A percentile compares a stretch with the other conserved stretches of the same genome.
phyloP scores from a whole-genome alignment of 2,113 vertebrate genomes.

The Proteles cristata region DNA sequence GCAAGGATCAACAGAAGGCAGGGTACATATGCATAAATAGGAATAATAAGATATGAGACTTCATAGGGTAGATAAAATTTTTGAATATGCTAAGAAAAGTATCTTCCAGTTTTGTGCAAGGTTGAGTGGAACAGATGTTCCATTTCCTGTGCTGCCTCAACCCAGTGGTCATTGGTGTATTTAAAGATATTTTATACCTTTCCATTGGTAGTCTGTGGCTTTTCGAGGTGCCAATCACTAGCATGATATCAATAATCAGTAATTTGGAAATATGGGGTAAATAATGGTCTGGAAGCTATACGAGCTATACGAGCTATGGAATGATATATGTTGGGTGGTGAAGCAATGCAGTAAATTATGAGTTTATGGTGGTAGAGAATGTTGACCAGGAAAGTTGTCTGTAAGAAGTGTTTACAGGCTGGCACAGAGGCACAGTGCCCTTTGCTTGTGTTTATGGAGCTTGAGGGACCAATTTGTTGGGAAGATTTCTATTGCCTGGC shows the following conservation, averaged over 20 bases:
- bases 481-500: neutral
- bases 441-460: neutral
- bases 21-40: neutral
- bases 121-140: neutral
- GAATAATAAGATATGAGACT: neutral
- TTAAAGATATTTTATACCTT: neutral
- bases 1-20: neutral
- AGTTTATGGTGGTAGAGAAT: neutral
- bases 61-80: neutral
- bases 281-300: neutral
- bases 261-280: neutral
- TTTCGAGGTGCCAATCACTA: neutral
- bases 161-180: neutral
- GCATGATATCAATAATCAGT: neutral
- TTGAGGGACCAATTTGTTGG: neutral
- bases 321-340: neutral
- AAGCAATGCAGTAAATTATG: constrained; percentile 24
- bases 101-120: neutral
- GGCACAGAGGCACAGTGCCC: neutral
- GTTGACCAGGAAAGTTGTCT: neutral
- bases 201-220: neutral
- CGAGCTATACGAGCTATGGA: neutral
- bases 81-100: neutral
- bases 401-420: neutral
- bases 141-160: neutral